Evolutionary conservation across 1,140 invertebrate genomes (phyloP).

Genomic region (Thereuonema tuberculata): DNA sequence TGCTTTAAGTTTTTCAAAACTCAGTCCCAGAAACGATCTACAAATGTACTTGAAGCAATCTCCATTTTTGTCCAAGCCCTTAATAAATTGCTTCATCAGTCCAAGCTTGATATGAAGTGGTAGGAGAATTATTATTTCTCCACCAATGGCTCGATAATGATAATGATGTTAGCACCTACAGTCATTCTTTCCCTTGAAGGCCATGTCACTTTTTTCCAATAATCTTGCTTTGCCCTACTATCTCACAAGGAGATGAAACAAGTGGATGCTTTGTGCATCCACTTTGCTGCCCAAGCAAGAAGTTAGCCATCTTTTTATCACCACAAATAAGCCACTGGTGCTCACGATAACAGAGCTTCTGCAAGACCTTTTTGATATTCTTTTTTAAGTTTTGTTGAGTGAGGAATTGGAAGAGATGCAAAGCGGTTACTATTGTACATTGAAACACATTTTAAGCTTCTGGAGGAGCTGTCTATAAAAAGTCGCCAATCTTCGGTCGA

Average conservation of each 20-base stretch:
- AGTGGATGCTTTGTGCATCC: conserved; percentile 17
- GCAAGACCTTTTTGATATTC: conserved; percentile 9
- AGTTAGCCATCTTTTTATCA: conserved; percentile 12
- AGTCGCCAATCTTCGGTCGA: not conserved
- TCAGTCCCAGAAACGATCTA: conserved; percentile 1
- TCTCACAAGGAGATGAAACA: conserved; percentile 22
- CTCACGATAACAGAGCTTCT: conserved; percentile 13
- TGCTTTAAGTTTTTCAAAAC: conserved; percentile 1
- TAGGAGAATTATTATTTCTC: conserved; percentile 16
- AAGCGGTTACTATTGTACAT: not conserved
- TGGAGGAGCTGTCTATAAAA: not conserved
- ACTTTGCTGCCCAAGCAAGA: conserved; percentile 16
- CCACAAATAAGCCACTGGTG: conserved; percentile 17
- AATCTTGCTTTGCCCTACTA: conserved; percentile 14
- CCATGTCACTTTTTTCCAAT: conserved; percentile 17
- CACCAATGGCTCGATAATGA: conserved; percentile 10
- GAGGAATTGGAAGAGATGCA: not conserved
- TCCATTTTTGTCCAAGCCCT: not conserved
- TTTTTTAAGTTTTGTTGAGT: not conserved
- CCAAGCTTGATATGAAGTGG: conserved; percentile 3
- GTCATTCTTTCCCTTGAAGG: conserved; percentile 8
- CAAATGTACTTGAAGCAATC: conserved; percentile 12
- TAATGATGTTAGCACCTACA: conserved; percentile 7
- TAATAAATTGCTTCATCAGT: not conserved
- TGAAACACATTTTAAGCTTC: not conserved